These are phyloP conservation scores for Lapara coniferarum DNA, from an alignment of 2,888 invertebrate species.

Conservation along the genomic window DNA sequence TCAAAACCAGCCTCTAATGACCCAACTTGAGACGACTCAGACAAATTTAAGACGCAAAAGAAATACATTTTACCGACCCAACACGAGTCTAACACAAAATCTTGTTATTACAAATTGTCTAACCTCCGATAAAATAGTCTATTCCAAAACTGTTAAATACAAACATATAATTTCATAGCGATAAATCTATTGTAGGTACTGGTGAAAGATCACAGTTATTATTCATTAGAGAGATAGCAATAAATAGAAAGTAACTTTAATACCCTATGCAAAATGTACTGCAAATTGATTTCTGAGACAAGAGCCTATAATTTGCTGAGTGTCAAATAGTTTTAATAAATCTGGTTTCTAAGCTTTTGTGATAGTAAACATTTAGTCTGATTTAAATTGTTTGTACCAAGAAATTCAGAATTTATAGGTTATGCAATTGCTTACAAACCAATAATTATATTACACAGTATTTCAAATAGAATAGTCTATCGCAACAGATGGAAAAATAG, in stretches of 20 bases:
- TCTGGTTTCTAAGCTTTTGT: neutral
- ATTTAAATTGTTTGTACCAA: neutral
- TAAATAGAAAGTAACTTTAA: conserved; percentile 9
- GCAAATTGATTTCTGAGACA: conserved; percentile 8
- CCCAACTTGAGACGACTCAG: no score
- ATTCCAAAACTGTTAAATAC: neutral
- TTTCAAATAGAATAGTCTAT: neutral
- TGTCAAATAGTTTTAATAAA: conserved; percentile 16
- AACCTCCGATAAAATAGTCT: no score
- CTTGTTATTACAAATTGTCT: no score
- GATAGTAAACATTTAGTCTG: neutral
- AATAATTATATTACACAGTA: neutral
- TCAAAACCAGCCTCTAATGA: no score
- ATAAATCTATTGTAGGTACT: no score
- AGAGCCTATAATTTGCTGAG: neutral
- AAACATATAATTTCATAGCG: no score
- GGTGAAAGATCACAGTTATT: neutral
- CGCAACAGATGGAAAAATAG: neutral
- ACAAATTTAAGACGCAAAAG: no score
- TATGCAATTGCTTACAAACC: neutral
- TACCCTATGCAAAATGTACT: conserved; percentile 7
- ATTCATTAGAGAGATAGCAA: conserved; percentile 3
- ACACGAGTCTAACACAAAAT: no score
- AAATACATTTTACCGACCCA: no score
- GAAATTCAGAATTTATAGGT: neutral